phyloP scores from a whole-genome alignment of 2,797 vertebrate species.

The Eidolon dupreanum region DNA sequence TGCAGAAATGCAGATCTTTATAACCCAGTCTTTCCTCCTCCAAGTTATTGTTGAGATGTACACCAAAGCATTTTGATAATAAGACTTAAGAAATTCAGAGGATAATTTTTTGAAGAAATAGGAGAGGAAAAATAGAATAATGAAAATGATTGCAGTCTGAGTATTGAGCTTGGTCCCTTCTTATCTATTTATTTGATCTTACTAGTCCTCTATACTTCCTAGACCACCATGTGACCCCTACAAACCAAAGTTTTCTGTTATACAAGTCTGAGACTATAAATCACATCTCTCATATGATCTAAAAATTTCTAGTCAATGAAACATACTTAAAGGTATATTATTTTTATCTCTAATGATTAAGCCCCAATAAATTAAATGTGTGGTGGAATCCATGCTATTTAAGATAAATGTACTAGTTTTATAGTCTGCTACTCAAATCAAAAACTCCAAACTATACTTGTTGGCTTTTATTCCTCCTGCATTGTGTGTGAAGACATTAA shows the following conservation, averaged over 20 bases:
- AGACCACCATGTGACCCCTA: not conserved
- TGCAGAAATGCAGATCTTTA: not conserved
- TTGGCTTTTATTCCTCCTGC: not conserved
- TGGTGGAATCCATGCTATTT: not conserved
- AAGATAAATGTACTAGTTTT: not conserved
- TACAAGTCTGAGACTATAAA: not conserved
- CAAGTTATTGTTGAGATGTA: not conserved
- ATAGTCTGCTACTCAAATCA: not conserved
- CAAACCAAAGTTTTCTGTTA: not conserved
- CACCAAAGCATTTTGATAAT: not conserved
- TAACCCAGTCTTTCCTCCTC: not conserved
- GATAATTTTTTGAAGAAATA: not conserved
- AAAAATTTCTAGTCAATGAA: not conserved
- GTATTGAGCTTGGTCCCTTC: not conserved
- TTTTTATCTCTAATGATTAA: not conserved
- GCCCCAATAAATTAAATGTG: not conserved
- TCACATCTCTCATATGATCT: not conserved
- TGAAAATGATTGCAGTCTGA: not conserved
- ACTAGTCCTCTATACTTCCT: not conserved
- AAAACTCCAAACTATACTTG: not conserved
- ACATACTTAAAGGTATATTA: not conserved
- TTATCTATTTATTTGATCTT: not conserved
- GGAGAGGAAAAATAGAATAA: not conserved
- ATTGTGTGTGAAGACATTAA: not conserved
- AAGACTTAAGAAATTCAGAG: not conserved